These are phyloP conservation scores for Pelodytes ibericus DNA, from an alignment of 2,797 vertebrate genomes.

Conservation along the genomic window DNA sequence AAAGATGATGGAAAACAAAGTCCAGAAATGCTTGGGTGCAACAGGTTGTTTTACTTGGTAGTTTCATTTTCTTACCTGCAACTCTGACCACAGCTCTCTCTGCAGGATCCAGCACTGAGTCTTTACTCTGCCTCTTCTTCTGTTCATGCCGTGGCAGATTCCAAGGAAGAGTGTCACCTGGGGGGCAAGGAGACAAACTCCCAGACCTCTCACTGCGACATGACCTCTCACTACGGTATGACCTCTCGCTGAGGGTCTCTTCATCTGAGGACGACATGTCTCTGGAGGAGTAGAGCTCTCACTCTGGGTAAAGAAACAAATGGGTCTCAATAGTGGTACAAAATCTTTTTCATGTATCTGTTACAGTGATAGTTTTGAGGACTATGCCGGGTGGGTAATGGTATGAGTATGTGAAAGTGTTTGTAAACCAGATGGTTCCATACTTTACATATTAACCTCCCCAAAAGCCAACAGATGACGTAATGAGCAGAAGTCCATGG, in stretches of 20 bases:
- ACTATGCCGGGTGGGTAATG: no score
- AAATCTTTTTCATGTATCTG: not conserved
- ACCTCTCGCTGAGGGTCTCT: constrained; percentile 93
- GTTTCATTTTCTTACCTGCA: constrained; percentile 85
- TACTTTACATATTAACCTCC: no score
- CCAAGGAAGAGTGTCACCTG: constrained; percentile 94
- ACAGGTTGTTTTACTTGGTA: no score
- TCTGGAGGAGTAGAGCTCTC: constrained; percentile 45
- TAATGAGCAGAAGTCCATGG: no score
- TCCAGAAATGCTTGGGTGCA: not conserved
- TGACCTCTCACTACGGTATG: constrained; percentile 89
- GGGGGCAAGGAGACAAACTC: constrained; percentile 88
- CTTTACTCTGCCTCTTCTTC: constrained; percentile 94
- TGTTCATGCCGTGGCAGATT: constrained; percentile 94
- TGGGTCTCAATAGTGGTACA: not conserved
- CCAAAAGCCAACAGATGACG: no score
- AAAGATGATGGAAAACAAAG: not conserved
- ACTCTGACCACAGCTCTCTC: constrained; percentile 96
- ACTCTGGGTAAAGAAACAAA: constrained; percentile 20
- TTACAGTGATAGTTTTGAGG: not conserved
- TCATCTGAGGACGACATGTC: constrained; percentile 96
- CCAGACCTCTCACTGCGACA: constrained; percentile 79
- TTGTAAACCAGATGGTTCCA: no score
- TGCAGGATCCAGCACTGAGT: constrained; percentile 93
- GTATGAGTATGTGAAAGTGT: no score